Conservation (phyloP, 2,113 vertebrate genomes). For the Tragelaphus imberbis region DNA sequence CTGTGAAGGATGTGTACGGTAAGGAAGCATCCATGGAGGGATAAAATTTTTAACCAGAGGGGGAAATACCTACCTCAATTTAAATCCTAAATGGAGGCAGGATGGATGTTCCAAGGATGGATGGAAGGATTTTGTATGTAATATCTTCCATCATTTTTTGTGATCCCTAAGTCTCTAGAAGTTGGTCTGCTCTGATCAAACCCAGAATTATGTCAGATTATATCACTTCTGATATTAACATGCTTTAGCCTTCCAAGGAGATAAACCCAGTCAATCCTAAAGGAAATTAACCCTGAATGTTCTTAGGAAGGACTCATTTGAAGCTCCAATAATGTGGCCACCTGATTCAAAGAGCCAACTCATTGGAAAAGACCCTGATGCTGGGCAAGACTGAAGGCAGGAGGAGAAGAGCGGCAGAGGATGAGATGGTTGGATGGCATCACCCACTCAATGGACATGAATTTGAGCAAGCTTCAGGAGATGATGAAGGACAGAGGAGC, state of each 20-base stretch:
- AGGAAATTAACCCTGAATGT: not conserved
- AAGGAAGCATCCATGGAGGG: not conserved
- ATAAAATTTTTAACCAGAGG: not conserved
- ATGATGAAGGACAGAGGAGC: not conserved
- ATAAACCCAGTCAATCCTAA: not conserved
- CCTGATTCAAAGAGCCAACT: not conserved
- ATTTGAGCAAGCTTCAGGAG: not conserved
- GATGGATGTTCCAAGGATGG: not conserved
- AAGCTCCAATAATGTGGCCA: not conserved
- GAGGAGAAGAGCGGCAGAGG: not conserved
- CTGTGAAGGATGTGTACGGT: not conserved
- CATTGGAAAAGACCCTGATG: not conserved
- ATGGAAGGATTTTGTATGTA: not conserved
- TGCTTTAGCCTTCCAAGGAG: not conserved
- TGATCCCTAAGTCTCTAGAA: not conserved
- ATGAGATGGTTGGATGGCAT: not conserved
- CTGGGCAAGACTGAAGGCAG: not conserved
- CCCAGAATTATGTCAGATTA: not conserved
- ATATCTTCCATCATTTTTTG: not conserved
- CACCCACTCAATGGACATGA: not conserved
- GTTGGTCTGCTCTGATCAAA: not conserved
- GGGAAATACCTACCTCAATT: not conserved
- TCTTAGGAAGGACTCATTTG: not conserved
- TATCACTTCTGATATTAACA: not conserved
- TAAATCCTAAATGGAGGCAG: not conserved